These are phyloP conservation scores for Phymatocera aterrima DNA, from an alignment of 2,888 invertebrate genomes.

Conservation along the genomic window DNA sequence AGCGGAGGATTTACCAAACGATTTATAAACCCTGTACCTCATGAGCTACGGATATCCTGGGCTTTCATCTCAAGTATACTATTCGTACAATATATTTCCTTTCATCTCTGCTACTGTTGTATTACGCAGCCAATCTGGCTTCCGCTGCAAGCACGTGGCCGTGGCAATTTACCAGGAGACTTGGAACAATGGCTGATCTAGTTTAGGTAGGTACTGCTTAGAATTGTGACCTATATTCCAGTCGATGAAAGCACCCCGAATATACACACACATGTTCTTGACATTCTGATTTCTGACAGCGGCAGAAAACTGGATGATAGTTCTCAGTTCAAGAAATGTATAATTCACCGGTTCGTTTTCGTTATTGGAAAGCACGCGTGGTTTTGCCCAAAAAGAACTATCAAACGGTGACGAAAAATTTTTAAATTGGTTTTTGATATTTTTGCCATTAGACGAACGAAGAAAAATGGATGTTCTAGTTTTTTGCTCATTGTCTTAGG, in stretches of 20 bases:
- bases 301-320: too few relatives aligned
- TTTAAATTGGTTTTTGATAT: neutral
- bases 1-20: slow-evolving; percentile 7
- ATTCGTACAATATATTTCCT: too few relatives aligned
- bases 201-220: neutral
- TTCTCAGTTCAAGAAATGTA: too few relatives aligned
- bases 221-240: slow-evolving; percentile 21
- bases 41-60: slow-evolving; percentile 24
- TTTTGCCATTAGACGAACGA: neutral
- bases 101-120: slow-evolving; percentile 17
- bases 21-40: slow-evolving; percentile 10
- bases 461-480: too few relatives aligned
- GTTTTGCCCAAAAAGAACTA: too few relatives aligned
- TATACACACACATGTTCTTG: too few relatives aligned
- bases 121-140: slow-evolving; percentile 9
- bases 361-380: too few relatives aligned
- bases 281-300: too few relatives aligned
- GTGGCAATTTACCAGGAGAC: slow-evolving; percentile 15
- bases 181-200: slow-evolving; percentile 23
- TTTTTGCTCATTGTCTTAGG: neutral
- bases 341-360: too few relatives aligned
- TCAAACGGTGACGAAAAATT: too few relatives aligned
- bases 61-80: slow-evolving; percentile 26
- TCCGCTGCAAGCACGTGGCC: slow-evolving; percentile 10
- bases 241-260: neutral